Evolutionary conservation across 2,113 vertebrate genomes (phyloP), one percentile per base, ranked within the genome.

Genomic region (Passer domesticus): DNA sequence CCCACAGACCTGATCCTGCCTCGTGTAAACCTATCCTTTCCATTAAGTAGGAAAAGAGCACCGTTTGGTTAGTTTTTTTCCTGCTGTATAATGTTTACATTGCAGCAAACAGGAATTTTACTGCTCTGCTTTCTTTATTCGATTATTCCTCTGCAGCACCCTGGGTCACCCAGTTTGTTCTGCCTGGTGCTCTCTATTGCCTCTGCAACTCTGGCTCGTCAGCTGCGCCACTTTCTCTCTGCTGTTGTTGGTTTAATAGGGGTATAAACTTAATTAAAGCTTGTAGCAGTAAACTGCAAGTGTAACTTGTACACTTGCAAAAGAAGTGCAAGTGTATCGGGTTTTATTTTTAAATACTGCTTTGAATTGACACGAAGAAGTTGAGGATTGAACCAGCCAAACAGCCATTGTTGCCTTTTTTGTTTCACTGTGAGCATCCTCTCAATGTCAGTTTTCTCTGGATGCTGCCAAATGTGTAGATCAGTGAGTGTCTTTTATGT

Each of bases 1-100:
- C 16, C 16, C 37, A 0, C 6, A 2, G 44, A 4, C 13, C 27
- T 4, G 1, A 5, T 21, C 24, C 31, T 30, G 6, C 23, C 11
- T 23, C 4, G 47, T 10, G 7, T 41, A 3, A 21, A 50, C 24
- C 2, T 3, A 2, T 16, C 28, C 24, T 56, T 53, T 19, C 8
- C 30, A 15, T 21, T 23, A 3, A 10, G 18, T 3, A 11, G 13
- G 52, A 4, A 23, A 5, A 13, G 20, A 35, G 43, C 39, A 5
- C 15, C 13, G 0, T 35, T 25, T 3, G 22, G 6, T 23, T 23
- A 9, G 7, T 2, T 7, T 46, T 46, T n/a, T 35, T 28, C 20
- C 5, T 44, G 43, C 20, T 2, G 25, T 15, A 1, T 19, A 28
- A 19, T 27, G 37, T 23, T 67, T 43, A 15, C 17, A 0, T 50